Percentiles rank a stretch among this genome's conserved stretches.
These are phyloP conservation scores for Leptinotarsa juncta DNA, from an alignment of 2,888 invertebrate genomes.

Conservation along the genomic window DNA sequence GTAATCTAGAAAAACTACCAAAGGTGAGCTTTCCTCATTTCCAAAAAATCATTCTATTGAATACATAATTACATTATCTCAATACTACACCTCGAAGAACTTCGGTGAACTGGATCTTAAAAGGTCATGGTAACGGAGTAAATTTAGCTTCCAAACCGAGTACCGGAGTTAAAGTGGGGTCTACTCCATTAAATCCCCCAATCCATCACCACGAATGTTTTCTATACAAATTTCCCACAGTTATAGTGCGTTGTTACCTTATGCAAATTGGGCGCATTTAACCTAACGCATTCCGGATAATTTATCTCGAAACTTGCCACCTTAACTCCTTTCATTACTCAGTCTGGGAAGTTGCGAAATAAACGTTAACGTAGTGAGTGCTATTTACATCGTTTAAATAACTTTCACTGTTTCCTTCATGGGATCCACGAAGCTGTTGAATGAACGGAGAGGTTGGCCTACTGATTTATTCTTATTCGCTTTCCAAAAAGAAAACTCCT, in stretches of 20 bases:
- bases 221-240: slow-evolving; percentile 24
- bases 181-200: slow-evolving; percentile 19
- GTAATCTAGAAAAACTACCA: no score
- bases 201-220: slow-evolving; percentile 22
- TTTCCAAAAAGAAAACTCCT: slow-evolving; percentile 5
- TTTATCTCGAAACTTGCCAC: slow-evolving; percentile 41
- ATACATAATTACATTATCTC: neutral
- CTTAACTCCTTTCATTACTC: slow-evolving; percentile 46
- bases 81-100: neutral
- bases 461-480: slow-evolving; percentile 11
- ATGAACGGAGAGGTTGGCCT: slow-evolving; percentile 1
- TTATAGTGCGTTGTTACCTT: slow-evolving; percentile 49
- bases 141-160: slow-evolving; percentile 7
- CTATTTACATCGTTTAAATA: slow-evolving; percentile 42
- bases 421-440: slow-evolving; percentile 8
- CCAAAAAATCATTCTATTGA: neutral
- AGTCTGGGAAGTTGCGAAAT: slow-evolving; percentile 51
- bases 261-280: slow-evolving; percentile 53
- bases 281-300: slow-evolving; percentile 42
- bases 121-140: neutral
- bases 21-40: neutral
- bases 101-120: neutral
- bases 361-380: slow-evolving; percentile 46
- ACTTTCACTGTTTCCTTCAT: slow-evolving; percentile 29
- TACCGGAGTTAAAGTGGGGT: slow-evolving; percentile 13